A percentile compares a stretch with the other conserved stretches of the same genome.
Evolutionary conservation across 2,888 invertebrate genomes (phyloP).

Genomic region (Augochlorella aurata): DNA sequence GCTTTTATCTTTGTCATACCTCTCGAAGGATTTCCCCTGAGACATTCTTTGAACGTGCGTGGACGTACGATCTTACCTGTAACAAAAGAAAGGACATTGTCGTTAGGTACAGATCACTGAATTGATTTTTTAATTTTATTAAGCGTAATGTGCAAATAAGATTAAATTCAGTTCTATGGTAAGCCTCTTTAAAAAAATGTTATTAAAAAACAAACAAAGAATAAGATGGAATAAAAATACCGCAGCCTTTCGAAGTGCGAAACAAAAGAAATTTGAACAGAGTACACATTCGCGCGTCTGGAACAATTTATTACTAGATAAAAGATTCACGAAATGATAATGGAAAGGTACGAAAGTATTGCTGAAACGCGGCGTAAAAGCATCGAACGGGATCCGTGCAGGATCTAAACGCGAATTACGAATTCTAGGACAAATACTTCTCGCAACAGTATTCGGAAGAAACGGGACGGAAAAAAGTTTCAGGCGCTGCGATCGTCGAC

Average conservation of each 20-base stretch:
- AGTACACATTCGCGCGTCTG: not conserved
- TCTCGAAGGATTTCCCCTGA: not conserved
- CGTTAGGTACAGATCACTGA: not conserved
- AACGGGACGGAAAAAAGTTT: slow-evolving; percentile 4
- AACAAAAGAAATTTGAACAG: not conserved
- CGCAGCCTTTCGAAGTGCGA: not conserved
- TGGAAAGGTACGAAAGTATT: not conserved
- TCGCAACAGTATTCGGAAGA: slow-evolving; percentile 19
- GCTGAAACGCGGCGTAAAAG: not conserved
- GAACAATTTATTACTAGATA: too few species aligned
- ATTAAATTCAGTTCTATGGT: too few species aligned
- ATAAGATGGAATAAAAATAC: not conserved
- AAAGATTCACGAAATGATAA: slow-evolving; percentile 7
- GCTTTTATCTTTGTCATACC: slow-evolving; percentile 13
- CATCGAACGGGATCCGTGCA: not conserved
- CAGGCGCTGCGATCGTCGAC: slow-evolving; percentile 14
- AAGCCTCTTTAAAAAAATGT: too few species aligned
- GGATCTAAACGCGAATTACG: slow-evolving; percentile 9
- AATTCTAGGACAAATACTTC: slow-evolving; percentile 60
- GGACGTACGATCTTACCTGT: slow-evolving; percentile 47
- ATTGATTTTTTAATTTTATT: not conserved
- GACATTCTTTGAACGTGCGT: not conserved
- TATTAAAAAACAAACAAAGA: too few species aligned
- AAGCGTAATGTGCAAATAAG: too few species aligned
- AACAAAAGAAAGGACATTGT: slow-evolving; percentile 45